Base-by-base conservation (phyloP, 2,113 vertebrate genomes). In the Oryzias melastigma region DNA sequence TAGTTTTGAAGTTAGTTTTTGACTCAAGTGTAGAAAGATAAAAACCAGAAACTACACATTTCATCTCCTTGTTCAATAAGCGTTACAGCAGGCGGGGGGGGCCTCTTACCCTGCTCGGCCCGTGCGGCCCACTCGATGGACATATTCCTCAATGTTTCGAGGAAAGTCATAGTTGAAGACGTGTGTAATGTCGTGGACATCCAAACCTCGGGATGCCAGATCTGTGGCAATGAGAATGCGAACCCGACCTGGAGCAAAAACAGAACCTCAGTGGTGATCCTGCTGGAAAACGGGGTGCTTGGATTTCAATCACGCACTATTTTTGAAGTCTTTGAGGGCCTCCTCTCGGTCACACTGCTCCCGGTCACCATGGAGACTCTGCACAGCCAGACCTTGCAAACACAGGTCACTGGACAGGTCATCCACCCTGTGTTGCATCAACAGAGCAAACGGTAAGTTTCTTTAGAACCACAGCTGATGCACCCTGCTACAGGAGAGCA, bases 121-220 rank as follows among this genome's bases (percentile, higher is more conserved):
- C 1, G 97, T 99, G 19, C 96, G 94, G 2, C 97, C 97, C 24
- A 99, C 87, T 62, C 97, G 92, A 62, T 99, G 97, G 14, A 99
- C 95, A 1, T 98, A 98, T 46, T 99, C 97, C 66, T 99, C 97
- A 35, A 98, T 94, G 73, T 98, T 98, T n/a, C 93, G 92, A 18
- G 97, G 97, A 52, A 98, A 98, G 77, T 99, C 96, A 0, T 88
- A 98, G 78, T 99, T 99, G 64, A 95, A 95, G 40, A 98, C 95
- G 0, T 98, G 95, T 0, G 95, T 97, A 65, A 99, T 87, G 59
- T 99, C 96, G 0, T 90, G 88, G 25, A 99, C 95, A 60, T 99
- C 97, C 3, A 99, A 87, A 13, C 97, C 97, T 20, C 96, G 92
- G 17, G 97, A 98, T 0, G 97, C 97, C 63, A 99, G 62, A 71